Conservation (phyloP, 2,797 vertebrate species). For the Pygocentrus nattereri region DNA sequence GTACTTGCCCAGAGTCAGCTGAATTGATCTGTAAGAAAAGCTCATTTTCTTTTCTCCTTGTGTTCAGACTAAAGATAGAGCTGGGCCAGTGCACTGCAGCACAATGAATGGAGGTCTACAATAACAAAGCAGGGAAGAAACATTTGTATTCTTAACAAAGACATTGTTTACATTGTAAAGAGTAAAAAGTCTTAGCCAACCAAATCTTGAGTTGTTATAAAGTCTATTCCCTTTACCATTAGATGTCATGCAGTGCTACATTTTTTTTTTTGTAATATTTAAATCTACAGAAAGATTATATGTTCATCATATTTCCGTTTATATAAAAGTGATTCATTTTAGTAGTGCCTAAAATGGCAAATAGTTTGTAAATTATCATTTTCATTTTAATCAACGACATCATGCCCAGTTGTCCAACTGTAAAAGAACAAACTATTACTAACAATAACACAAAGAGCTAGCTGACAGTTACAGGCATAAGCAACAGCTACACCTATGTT, state of each 20-base stretch:
- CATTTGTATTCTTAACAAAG: background rate
- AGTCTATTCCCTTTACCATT: background rate
- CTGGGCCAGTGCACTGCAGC: background rate
- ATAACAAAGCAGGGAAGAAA: background rate
- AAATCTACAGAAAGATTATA: no score
- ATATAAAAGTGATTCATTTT: no score
- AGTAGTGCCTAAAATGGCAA: no score
- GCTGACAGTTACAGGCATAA: no score
- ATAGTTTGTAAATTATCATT: no score
- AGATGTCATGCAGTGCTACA: background rate
- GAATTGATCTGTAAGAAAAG: conserved; percentile 11
- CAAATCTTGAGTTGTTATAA: background rate
- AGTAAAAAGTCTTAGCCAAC: background rate
- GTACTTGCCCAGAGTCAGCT: background rate
- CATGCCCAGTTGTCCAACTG: no score
- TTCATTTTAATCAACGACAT: no score
- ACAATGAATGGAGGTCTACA: background rate
- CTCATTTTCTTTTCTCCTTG: background rate
- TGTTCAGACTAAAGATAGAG: conserved; percentile 8
- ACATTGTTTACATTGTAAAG: background rate
- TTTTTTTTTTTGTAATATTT: no score
- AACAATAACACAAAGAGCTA: no score
- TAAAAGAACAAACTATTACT: no score
- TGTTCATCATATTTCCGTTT: no score
- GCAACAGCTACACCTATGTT: no score